Conservation (phyloP, 1,140 invertebrate genomes). For the Drosophila pseudoananassae region DNA sequence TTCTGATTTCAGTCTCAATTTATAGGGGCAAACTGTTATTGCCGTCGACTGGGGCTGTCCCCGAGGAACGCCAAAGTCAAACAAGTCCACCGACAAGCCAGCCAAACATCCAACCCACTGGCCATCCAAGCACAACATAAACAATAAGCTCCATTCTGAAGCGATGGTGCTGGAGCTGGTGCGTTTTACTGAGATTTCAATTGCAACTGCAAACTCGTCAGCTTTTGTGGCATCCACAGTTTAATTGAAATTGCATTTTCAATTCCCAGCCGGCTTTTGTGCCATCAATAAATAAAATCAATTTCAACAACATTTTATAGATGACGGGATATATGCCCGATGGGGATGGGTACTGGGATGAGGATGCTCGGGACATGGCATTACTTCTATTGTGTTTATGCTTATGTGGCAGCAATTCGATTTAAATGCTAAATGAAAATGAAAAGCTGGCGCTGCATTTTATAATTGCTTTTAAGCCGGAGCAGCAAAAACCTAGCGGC, state of each 20-base stretch:
- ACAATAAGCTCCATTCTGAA: slow-evolving; percentile 50
- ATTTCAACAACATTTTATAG: slow-evolving; percentile 50
- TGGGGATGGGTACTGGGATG: too few species aligned
- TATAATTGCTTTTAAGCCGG: slow-evolving; percentile 77
- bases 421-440: slow-evolving; percentile 47
- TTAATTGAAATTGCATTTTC: slow-evolving; percentile 80
- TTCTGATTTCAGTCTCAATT: slow-evolving; percentile 12
- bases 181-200: slow-evolving; percentile 38
- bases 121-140: slow-evolving; percentile 30
- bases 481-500: slow-evolving; percentile 33
- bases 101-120: not conserved
- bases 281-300: slow-evolving; percentile 79
- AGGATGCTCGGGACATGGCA: slow-evolving; percentile 23
- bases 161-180: slow-evolving; percentile 14
- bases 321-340: not conserved
- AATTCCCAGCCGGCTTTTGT: slow-evolving; percentile 12
- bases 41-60: slow-evolving; percentile 6
- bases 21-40: slow-evolving; percentile 24
- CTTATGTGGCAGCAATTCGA: slow-evolving; percentile 61
- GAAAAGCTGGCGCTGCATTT: slow-evolving; percentile 63
- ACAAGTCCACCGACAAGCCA: slow-evolving; percentile 6
- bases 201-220: slow-evolving; percentile 42
- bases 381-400: slow-evolving; percentile 70
- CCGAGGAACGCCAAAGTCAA: slow-evolving; percentile 27
- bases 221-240: slow-evolving; percentile 52